A percentile compares a stretch with the other conserved stretches of the same genome.
These are phyloP conservation scores for Periophthalmus magnuspinnatus DNA, from an alignment of 2,797 vertebrate species.

Conservation along the genomic window DNA sequence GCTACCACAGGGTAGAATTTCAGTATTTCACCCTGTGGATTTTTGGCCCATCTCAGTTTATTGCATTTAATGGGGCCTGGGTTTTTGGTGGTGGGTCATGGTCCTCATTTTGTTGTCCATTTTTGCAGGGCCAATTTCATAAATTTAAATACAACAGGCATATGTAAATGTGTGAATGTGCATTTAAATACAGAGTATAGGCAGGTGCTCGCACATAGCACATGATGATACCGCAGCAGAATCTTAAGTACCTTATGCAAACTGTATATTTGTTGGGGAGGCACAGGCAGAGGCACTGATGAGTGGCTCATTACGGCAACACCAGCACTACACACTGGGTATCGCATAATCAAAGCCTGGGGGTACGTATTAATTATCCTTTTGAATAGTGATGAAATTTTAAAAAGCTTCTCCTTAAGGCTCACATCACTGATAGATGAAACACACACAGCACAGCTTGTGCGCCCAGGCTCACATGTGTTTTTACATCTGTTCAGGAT, in stretches of 20 bases:
- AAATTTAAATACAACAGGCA: constrained; percentile 11
- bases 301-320: constrained; percentile 97
- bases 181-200: constrained; percentile 15
- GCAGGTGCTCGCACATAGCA: constrained; percentile 35
- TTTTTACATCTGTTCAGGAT: constrained; percentile 99
- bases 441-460: constrained; percentile 97
- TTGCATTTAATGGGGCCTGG: constrained; percentile 8
- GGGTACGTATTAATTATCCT: constrained; percentile 99
- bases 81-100: constrained; percentile 1
- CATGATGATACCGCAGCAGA: constrained; percentile 78
- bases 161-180: constrained; percentile 6
- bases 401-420: constrained; percentile 98
- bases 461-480: constrained; percentile 91
- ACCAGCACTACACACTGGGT: constrained; percentile 88
- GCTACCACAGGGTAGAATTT: not conserved
- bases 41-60: constrained; percentile 2
- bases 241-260: constrained; percentile 92
- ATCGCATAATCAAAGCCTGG: constrained; percentile 99
- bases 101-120: constrained; percentile 7
- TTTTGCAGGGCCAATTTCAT: constrained; percentile 4
- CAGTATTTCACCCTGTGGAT: not conserved
- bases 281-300: constrained; percentile 86
- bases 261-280: constrained; percentile 85
- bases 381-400: constrained; percentile 99
- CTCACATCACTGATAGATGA: constrained; percentile 96